Evolutionary conservation across 2,888 invertebrate species (phyloP), one percentile per base, ranked within the genome.

Genomic region (Agonopterix subpropinquella): DNA sequence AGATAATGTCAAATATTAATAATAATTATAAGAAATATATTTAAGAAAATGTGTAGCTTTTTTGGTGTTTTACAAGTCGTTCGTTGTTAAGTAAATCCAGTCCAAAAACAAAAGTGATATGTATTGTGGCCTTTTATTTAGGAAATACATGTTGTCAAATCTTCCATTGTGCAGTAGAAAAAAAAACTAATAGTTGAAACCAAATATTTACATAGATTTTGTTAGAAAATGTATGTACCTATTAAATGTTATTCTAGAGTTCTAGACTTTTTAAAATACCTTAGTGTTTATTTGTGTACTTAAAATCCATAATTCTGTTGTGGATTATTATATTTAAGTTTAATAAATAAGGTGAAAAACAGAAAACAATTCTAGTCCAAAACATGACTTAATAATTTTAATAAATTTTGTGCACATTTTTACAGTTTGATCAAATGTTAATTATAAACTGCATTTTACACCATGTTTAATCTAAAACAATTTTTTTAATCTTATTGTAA

Each of bases 41-140:
- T 8, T 44, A 44, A 18, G 36, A 35, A 43, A 47, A 15, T 39
- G n/a, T 39, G 10, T 39, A 39, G 39, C 9, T 39, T 39, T 39
- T 39, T 39, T n/a, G 28, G 28, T 44, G 15, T 28, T 28, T n/a
- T 28, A 28, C 44, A 10, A 44, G 28, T 28, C 28, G 28, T 28
- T 28, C 39, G 9, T n/a, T 39, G 39, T 39, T 9, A 39, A 39
- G 39, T 28, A 39, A 46, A 41, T 42, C 45, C 49, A 45, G 35
- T 35, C 46, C 49, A 42, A 28, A 41, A 47, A 43, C 46, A 48
- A 48, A 73, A 73, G 83, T 84, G 82, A 84, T 83, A 80, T 28
- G 28, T 28, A 28, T 67, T 67, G 84, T 82, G 84, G 83, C 84
- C 84, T 85, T 28, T 85, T 70, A 62, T 66, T 56, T 70, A 75